Evolutionary conservation across 2,113 vertebrate species (phyloP), one percentile per base, ranked within the genome.

Genomic region (Nansenia antarctica): DNA sequence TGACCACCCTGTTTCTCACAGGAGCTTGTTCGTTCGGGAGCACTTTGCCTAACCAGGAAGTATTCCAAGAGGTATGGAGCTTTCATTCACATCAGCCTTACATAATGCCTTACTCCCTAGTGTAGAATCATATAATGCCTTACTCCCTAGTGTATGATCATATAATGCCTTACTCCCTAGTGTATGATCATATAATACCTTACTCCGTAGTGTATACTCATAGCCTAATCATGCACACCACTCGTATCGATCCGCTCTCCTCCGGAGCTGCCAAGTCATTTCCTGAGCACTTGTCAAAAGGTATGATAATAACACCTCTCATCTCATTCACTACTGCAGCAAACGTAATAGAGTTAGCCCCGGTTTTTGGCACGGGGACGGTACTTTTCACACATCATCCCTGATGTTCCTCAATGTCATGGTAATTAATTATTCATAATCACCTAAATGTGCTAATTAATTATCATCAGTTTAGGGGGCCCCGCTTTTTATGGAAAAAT

Each of bases 351-450:
- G 14, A 66, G 45, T 32, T n/a, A 26, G 26, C 32, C 52, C 32
- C 20, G n/a, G n/a, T 72, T 76, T 71, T 61, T 69, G 71, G 49
- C 68, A 61, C 2, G 60, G 11, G 9, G 24, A 45, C 52, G 39
- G 45, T 32, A 32, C 61, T n/a, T 15, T 37, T 18, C 69, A 80
- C 57, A 14, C 47, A 6, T 58, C 65, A 67, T 83, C 72, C 74
- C 70, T 74, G 45, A 73, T 78, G 76, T 78, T 59, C 18, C 67
- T 84, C 80, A 85, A 74, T 83, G 84, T 81, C 84, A 84, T 65
- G 65, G 71, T 80, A 81, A 80, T 88, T 73, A 73, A 78, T 78
- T 83, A 83, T 82, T 86, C 79, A 87, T 78, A 67, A 79, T 85
- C 79, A 82, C 73, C 79, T 78, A 76, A 85, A 81, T 3, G 2